Evolutionary conservation across 2,888 invertebrate species (phyloP).

Genomic region (Melanchra persicariae): DNA sequence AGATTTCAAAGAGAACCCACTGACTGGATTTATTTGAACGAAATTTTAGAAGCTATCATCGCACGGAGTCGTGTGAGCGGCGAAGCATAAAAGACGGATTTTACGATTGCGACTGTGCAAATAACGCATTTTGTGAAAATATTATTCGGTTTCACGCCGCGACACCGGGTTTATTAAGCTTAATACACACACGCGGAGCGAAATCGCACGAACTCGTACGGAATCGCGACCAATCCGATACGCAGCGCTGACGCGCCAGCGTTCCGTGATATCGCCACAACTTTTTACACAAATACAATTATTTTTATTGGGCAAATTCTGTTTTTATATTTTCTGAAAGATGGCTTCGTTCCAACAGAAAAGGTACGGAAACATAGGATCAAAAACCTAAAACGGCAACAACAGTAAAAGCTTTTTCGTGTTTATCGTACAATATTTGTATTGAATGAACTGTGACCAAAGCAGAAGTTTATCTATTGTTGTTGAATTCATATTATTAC

Average conservation of each 20-base stretch:
- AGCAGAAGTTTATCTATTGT: constrained; percentile 45
- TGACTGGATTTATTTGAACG: constrained; percentile 59
- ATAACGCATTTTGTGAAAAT: constrained; percentile 66
- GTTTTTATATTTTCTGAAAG: constrained; percentile 43
- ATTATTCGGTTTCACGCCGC: constrained; percentile 53
- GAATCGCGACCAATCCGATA: constrained; percentile 7
- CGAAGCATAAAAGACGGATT: constrained; percentile 66
- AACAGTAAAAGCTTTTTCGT: constrained; percentile 51
- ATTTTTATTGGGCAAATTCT: constrained; percentile 50
- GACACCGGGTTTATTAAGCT: constrained; percentile 49
- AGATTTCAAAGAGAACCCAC: constrained; percentile 43
- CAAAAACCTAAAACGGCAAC: constrained; percentile 39
- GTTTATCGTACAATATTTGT: constrained; percentile 45
- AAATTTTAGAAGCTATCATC: constrained; percentile 63
- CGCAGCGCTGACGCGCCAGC: constrained; percentile 21
- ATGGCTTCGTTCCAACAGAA: constrained; percentile 54
- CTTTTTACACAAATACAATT: constrained; percentile 55
- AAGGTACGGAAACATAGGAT: constrained; percentile 51
- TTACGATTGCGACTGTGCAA: constrained; percentile 68
- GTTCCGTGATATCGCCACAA: constrained; percentile 34
- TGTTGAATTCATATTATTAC: constrained; percentile 34
- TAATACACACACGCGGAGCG: constrained; percentile 48
- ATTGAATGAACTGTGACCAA: constrained; percentile 41
- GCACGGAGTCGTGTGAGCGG: constrained; percentile 33
- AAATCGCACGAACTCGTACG: constrained; percentile 7